Evolutionary conservation across 2,888 invertebrate genomes (phyloP), one percentile per base, ranked within the genome.

Genomic region (Charanyca ferruginea): DNA sequence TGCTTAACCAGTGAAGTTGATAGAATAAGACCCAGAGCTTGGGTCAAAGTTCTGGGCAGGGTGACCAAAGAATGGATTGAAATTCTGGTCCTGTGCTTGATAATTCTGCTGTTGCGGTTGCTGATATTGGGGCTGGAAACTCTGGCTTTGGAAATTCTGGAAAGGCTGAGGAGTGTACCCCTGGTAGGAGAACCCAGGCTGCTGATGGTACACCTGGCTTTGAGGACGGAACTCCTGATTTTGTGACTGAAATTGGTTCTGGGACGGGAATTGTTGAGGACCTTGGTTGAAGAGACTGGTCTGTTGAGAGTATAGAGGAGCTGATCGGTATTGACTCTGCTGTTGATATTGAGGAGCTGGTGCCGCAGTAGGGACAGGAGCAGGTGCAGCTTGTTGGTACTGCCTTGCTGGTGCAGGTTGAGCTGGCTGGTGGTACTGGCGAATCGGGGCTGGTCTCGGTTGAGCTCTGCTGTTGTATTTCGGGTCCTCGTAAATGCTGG

Each of bases 1-100:
- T 72, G 7, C 79, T 87, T 96, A 96, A 86, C 97, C 97, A 83
- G 96, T 96, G 87, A 98, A 98, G 86, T 97, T 97, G 76, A 98
- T 97, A 74, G 97, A 96, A 90, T 98, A 98, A 6, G 98, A 98
- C 20, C 98, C 98, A 67, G 97, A 96, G 87, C 94, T 96, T 48
- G 97, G 96, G 85, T 98, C 97, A 73, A 97, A 96, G 86, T 97
- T 98, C 75, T 96, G 96, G 0, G 97, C 97, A 0, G 98, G 97
- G 89, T 98, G 97, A 20, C 97, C 97, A 58, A 94, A 86, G 85
- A 96, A 97, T 16, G 96, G 94, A 78, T 95, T 93, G 81, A 57
- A 91, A 92, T 92, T 91, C 72, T 94, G 94, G 22, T 72, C 78
- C 66, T 91, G 90, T 66, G 91, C 87, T 91, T 93, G 86, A 59